Evolutionary conservation across 1,140 invertebrate genomes (phyloP).

Genomic region (Ceratina japonica): DNA sequence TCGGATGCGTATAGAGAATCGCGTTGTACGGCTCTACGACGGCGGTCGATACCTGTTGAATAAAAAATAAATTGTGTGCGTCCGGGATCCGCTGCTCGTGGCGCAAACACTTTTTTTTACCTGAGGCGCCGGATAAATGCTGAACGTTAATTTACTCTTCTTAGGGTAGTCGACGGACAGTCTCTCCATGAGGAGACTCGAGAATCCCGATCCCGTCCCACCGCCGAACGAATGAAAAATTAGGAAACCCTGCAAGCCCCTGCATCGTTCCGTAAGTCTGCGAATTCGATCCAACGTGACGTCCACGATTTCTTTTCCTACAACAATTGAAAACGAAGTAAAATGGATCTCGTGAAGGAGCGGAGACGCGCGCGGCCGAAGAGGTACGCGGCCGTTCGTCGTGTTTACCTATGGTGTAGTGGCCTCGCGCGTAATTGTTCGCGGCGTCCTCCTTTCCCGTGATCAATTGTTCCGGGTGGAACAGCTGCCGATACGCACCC

Average conservation of each 20-base stretch:
- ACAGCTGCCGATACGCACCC: slow-evolving; percentile 83
- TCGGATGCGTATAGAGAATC: slow-evolving; percentile 85
- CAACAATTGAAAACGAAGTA: slow-evolving; percentile 37
- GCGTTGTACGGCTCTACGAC: slow-evolving; percentile 88
- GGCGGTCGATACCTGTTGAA: slow-evolving; percentile 80
- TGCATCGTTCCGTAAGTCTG: slow-evolving; percentile 79
- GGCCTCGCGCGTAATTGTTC: slow-evolving; percentile 79
- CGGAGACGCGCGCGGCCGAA: slow-evolving; percentile 51
- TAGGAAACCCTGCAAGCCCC: slow-evolving; percentile 86
- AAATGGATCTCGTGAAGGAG: not conserved
- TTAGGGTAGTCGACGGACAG: slow-evolving; percentile 82
- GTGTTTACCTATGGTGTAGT: slow-evolving; percentile 81
- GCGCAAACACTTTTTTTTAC: slow-evolving; percentile 65
- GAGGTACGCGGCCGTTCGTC: too few species aligned
- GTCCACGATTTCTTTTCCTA: slow-evolving; percentile 81
- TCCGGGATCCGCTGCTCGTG: slow-evolving; percentile 4
- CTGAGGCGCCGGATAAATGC: slow-evolving; percentile 84
- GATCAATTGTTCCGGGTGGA: slow-evolving; percentile 85
- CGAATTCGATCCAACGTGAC: slow-evolving; percentile 71
- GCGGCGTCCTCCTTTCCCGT: slow-evolving; percentile 84
- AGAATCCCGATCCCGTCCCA: slow-evolving; percentile 85
- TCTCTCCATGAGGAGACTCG: slow-evolving; percentile 81
- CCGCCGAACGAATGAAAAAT: slow-evolving; percentile 95
- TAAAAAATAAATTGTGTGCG: slow-evolving; percentile 10
- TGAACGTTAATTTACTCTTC: slow-evolving; percentile 83